Conservation (phyloP, 2,797 vertebrate genomes). For the Myoxocephalus aenaeus region DNA sequence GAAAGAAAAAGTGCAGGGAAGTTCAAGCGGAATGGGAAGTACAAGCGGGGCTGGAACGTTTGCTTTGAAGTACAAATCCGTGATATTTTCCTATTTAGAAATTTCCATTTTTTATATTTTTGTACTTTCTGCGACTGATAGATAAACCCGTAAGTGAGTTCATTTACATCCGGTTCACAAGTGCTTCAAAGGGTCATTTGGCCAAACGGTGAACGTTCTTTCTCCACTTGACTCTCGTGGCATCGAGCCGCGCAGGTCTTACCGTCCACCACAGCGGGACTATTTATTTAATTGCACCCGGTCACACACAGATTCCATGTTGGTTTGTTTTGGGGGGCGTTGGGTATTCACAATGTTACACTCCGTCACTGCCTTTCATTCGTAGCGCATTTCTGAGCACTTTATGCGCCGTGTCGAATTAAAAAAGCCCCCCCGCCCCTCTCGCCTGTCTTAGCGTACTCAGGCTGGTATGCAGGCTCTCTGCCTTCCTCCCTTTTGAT, state of each 20-base stretch:
- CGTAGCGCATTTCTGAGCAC: constrained; percentile 9
- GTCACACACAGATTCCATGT: background rate
- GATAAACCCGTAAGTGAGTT: constrained; percentile 9
- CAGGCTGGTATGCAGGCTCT: constrained; percentile 17
- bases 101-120: constrained; percentile 46
- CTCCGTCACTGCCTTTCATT: constrained; percentile 45
- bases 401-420: constrained; percentile 40
- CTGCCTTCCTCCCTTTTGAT: constrained; percentile 44
- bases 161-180: background rate
- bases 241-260: background rate
- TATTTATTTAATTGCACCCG: background rate
- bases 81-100: constrained; percentile 21
- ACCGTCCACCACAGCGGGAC: background rate
- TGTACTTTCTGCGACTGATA: constrained; percentile 2
- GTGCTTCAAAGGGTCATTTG: constrained; percentile 1
- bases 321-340: constrained; percentile 22
- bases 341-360: constrained; percentile 33
- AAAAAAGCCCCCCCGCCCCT: background rate
- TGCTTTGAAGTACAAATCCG: constrained; percentile 54
- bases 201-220: background rate
- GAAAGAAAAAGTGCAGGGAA: constrained; percentile 17
- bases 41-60: constrained; percentile 29
- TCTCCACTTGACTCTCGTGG: background rate
- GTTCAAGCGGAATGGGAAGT: constrained; percentile 30
- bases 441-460: constrained; percentile 15